A percentile compares a stretch with the other conserved stretches of the same genome.
Conservation (phyloP, 2,888 invertebrate genomes). For the Minunthozetes semirufus region DNA sequence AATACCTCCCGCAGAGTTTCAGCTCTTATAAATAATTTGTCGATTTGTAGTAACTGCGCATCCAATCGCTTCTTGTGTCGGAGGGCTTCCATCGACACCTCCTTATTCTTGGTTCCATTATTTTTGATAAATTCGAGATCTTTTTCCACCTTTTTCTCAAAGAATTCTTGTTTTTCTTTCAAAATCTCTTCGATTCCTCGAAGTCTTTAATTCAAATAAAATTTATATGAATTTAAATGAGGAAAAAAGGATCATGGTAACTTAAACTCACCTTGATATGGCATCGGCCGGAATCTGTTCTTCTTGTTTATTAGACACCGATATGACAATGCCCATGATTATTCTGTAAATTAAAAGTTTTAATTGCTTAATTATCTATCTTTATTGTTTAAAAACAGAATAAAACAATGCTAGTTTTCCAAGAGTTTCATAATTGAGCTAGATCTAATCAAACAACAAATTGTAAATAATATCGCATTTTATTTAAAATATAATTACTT, state of each 20-base stretch:
- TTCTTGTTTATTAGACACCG: background rate
- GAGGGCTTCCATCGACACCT: constrained; percentile 84
- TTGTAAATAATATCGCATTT: no score
- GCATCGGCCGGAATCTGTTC: no score
- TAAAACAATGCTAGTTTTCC: no score
- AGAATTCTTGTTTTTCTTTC: background rate
- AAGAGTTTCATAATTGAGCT: no score
- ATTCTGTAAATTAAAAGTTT: no score
- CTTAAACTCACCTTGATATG: no score
- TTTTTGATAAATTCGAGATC: background rate
- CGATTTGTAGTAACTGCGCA: constrained; percentile 91
- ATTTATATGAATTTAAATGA: no score
- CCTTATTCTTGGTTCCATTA: constrained; percentile 5
- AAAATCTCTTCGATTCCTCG: background rate
- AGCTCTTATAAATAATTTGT: constrained; percentile 92
- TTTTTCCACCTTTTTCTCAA: background rate
- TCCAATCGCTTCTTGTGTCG: constrained; percentile 96
- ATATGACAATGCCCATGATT: no score
- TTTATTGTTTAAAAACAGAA: no score
- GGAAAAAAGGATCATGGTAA: background rate
- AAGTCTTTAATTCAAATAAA: background rate
- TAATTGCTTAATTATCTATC: no score
- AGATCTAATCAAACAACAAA: no score
- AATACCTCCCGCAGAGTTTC: constrained; percentile 91
- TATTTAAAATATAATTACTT: no score